Base-by-base conservation (phyloP, 2,888 invertebrate species). In the Hypsopygia costalis region DNA sequence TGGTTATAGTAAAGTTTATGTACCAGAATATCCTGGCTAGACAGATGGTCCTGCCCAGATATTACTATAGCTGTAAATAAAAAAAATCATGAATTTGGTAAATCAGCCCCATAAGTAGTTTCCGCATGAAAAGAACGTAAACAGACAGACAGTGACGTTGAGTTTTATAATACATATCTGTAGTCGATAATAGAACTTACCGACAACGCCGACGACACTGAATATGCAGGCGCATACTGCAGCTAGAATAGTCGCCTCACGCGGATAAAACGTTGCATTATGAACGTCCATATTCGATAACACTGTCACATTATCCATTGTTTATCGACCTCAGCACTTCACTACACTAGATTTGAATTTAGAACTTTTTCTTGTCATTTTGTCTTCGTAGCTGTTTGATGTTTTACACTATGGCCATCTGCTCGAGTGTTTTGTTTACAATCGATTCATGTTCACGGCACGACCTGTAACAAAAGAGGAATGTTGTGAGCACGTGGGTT, bases 191-290 rank as follows among this genome's bases (percentile, higher is more conserved):
- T n/a, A n/a, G n/a, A 40, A 79, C 91, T 91, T 86, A 96, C 96
- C 96, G 44, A 94, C 82, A 45, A 95, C 92, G 46, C 96, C 96
- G 32, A 96, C 88, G 41, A 94, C 77, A 66, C 94, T 93, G 82
- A 96, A 96, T 40, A 95, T 70, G 58, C 95, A 93, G 27, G 96
- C 95, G 72, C 94, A 94, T 41, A 90, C 89, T 20, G 95, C 94
- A 10, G 95, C 96, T 63, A 94, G 87, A 57, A 95, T 90, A 22
- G 95, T 95, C 34, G 94, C 93, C 51, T 91, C 91, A 53, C 93
- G 89, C 11, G 95, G 94, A 71, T 94, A 95, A 49, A 82, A 68
- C 43, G 80, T 68, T 44, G 72, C 57, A 61, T 86, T 70, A 51
- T 75, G 60, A 39, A 58, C 44, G 44, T 73, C 77, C 74, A 78